phyloP scores from a whole-genome alignment of 1,140 invertebrate species.

The Globodera ellingtonae region DNA sequence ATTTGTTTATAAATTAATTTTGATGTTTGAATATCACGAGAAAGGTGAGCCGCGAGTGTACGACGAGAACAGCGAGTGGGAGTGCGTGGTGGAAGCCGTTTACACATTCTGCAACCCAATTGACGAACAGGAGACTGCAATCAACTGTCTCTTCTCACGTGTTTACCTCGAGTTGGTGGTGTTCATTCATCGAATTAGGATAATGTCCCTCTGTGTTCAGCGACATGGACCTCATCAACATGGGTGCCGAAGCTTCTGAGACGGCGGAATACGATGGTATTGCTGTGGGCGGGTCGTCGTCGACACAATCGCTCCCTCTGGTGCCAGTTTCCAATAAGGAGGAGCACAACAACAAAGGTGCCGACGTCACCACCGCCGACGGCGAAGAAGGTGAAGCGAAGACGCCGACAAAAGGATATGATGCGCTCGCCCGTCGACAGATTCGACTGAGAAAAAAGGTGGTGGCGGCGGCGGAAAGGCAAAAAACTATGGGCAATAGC shows the following conservation, averaged over 20 bases:
- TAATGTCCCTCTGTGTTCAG: slow-evolving; percentile 21
- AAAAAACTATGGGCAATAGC: too few species aligned
- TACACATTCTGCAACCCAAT: slow-evolving; percentile 10
- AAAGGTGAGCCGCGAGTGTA: slow-evolving; percentile 2
- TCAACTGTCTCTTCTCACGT: slow-evolving; percentile 30
- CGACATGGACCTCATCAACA: slow-evolving; percentile 32
- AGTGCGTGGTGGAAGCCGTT: background rate
- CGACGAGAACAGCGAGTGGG: slow-evolving; percentile 14
- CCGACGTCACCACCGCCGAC: background rate
- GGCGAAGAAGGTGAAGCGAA: background rate
- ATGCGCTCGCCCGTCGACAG: background rate
- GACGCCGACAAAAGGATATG: background rate
- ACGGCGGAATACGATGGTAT: background rate
- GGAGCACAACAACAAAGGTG: background rate
- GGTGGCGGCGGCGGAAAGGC: too few species aligned
- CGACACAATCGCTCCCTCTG: background rate
- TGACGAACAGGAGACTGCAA: background rate
- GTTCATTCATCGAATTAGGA: background rate
- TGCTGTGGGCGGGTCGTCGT: background rate
- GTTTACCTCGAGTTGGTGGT: slow-evolving; percentile 29
- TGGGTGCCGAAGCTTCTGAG: slow-evolving; percentile 13
- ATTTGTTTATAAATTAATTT: background rate
- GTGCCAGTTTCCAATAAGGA: too few species aligned
- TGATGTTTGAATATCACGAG: slow-evolving; percentile 8
- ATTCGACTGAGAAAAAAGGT: background rate